phyloP scores from a whole-genome alignment of 2,113 vertebrate species.

The Phyllopteryx taeniolatus region DNA sequence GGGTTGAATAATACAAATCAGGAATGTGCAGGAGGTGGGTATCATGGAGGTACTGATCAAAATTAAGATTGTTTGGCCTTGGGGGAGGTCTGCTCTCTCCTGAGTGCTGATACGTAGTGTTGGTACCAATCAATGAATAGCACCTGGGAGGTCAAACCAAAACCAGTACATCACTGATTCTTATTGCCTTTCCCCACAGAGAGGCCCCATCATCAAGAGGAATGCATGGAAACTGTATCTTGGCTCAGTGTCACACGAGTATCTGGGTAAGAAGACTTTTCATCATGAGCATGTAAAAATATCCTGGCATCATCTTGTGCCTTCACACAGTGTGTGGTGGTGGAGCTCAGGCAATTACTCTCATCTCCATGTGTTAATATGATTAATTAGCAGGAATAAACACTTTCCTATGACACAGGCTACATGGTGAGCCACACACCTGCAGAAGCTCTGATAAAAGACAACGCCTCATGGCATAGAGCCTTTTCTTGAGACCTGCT shows the following conservation, averaged over 20 bases:
- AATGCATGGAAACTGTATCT: constrained; percentile 14
- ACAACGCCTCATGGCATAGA: constrained; percentile 73
- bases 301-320: constrained; percentile 51
- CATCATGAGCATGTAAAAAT: constrained; percentile 56
- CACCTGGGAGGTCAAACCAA: constrained; percentile 21
- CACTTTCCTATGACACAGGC: constrained; percentile 75
- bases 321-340: constrained; percentile 68
- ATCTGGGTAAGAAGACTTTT: constrained; percentile 19
- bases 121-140: not conserved
- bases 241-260: constrained; percentile 40
- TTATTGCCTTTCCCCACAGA: not conserved
- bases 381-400: constrained; percentile 81
- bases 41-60: not conserved
- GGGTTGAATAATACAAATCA: not conserved
- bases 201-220: not conserved
- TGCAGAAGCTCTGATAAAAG: constrained; percentile 73
- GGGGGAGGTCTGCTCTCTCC: not conserved
- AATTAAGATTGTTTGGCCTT: not conserved
- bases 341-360: constrained; percentile 74
- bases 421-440: constrained; percentile 72
- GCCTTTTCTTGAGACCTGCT: constrained; percentile 74
- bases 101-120: not conserved
- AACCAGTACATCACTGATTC: not conserved
- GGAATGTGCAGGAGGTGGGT: not conserved
- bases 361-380: constrained; percentile 83